These are phyloP conservation scores for Nothura maculosa DNA, from an alignment of 2,797 vertebrate species.

Conservation along the genomic window DNA sequence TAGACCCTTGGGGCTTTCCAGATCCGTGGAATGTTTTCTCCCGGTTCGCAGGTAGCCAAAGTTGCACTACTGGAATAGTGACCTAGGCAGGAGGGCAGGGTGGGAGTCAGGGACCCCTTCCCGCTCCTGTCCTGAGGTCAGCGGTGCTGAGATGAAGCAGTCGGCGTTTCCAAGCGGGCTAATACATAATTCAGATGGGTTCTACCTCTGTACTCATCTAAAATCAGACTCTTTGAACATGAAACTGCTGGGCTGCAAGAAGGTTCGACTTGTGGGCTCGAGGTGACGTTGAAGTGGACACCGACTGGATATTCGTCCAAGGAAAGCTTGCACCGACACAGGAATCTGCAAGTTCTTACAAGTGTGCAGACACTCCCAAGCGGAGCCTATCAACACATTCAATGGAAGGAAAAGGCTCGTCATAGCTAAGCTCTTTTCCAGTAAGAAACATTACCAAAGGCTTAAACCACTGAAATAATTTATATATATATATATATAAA, in stretches of 20 bases:
- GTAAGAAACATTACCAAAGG: constrained; percentile 33
- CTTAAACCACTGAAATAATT: constrained; percentile 51
- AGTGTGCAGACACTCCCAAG: constrained; percentile 12
- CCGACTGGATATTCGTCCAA: background rate
- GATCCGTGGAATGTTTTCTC: rapidly evolving
- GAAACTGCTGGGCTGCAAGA: background rate
- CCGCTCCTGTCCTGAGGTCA: too few relatives aligned
- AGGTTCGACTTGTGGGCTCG: rapidly evolving
- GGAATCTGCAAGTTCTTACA: constrained; percentile 17
- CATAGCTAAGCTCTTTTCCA: constrained; percentile 53
- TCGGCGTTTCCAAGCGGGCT: background rate
- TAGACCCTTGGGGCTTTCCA: background rate
- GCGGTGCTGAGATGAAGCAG: background rate
- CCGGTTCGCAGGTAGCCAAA: background rate
- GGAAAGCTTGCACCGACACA: background rate
- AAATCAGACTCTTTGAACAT: background rate
- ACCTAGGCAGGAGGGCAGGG: background rate
- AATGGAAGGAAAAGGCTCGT: constrained; percentile 2
- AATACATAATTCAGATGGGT: background rate
- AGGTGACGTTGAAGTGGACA: background rate
- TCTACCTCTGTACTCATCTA: background rate
- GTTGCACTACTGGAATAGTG: background rate
- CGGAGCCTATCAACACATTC: background rate
- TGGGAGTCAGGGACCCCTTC: background rate
- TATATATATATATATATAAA: too few relatives aligned